These are phyloP conservation scores for Caenorhabditis sp. DNA, from an alignment of 2,888 invertebrate genomes.

Conservation along the genomic window DNA sequence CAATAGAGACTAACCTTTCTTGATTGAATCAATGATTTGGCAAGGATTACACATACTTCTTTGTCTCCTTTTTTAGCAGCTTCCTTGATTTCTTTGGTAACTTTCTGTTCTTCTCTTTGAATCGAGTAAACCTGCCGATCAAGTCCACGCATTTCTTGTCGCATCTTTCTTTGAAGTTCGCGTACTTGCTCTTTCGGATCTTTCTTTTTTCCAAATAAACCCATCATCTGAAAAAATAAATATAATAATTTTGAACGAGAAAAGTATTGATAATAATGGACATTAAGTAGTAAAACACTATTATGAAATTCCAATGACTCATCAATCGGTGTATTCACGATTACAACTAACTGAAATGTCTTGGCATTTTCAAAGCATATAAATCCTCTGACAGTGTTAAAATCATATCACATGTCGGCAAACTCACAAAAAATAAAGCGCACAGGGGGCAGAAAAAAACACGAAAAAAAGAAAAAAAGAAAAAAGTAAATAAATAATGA, in stretches of 20 bases:
- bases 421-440: background rate
- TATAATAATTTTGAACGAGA: too few relatives aligned
- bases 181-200: conserved; percentile 78
- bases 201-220: conserved; percentile 70
- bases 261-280: background rate
- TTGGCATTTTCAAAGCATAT: too few relatives aligned
- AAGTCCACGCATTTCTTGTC: conserved; percentile 79
- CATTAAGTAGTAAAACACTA: too few relatives aligned
- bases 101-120: conserved; percentile 95
- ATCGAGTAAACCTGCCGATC: conserved; percentile 91
- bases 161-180: conserved; percentile 92
- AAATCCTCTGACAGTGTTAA: too few relatives aligned
- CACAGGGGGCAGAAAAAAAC: background rate
- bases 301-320: too few relatives aligned
- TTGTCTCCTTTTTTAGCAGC: conserved; percentile 93
- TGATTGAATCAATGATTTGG: conserved; percentile 68
- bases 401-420: too few relatives aligned
- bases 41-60: conserved; percentile 81
- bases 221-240: conserved; percentile 64
- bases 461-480: background rate
- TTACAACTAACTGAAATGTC: too few relatives aligned
- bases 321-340: too few relatives aligned
- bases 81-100: conserved; percentile 87
- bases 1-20: conserved; percentile 74
- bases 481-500: conserved; percentile 11